A percentile compares a stretch with the other conserved stretches of the same genome.
These are phyloP conservation scores for Rissa tridactyla DNA, from an alignment of 2,113 vertebrate species.

Conservation along the genomic window DNA sequence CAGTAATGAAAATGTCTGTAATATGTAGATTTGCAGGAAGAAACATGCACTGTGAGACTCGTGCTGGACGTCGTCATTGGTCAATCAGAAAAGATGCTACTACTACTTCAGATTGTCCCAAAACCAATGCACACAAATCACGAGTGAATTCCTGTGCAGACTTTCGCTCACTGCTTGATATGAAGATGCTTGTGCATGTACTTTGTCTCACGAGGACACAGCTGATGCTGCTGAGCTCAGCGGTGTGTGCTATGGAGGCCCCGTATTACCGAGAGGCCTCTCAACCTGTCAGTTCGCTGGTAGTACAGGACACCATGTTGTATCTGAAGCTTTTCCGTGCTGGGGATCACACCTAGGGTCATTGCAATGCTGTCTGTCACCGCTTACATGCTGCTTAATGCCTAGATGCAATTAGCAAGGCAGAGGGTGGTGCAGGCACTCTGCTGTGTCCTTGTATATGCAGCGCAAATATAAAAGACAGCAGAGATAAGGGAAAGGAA, in stretches of 20 bases:
- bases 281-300: background rate
- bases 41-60: background rate
- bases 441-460: background rate
- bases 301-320: background rate
- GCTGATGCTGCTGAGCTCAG: background rate
- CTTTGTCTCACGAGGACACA: background rate
- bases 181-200: background rate
- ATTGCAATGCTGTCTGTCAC: background rate
- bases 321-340: background rate
- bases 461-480: background rate
- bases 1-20: background rate
- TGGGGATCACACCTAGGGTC: background rate
- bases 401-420: background rate
- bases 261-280: background rate
- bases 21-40: background rate
- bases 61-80: background rate
- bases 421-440: background rate
- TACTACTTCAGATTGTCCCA: background rate
- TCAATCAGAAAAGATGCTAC: background rate
- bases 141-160: background rate
- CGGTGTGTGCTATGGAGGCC: background rate
- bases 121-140: background rate
- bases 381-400: background rate
- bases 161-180: background rate
- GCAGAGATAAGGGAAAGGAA: background rate